Conservation (phyloP, 2,888 invertebrate genomes). For the Dryomyza anilis region DNA sequence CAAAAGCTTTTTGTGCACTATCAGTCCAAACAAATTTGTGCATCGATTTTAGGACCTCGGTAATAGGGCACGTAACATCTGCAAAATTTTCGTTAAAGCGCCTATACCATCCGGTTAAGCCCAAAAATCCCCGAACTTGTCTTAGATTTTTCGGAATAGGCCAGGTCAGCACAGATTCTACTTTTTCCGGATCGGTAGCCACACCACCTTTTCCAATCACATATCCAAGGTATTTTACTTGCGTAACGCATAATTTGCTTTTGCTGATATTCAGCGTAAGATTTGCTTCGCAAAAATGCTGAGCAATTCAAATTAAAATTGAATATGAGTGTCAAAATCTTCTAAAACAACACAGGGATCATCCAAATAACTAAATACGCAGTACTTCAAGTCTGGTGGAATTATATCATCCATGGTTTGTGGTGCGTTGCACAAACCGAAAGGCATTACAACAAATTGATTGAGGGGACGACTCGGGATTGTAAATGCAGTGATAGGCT, state of each 20-base stretch:
- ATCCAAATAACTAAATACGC: conserved; percentile 21
- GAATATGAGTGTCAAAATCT: conserved; percentile 2
- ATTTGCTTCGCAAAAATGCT: not conserved
- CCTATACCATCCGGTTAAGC: conserved; percentile 33
- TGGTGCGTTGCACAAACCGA: no score
- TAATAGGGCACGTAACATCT: not conserved
- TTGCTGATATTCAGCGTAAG: conserved; percentile 15
- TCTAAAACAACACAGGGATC: conserved; percentile 17
- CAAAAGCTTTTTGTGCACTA: conserved; percentile 21
- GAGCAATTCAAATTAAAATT: conserved; percentile 10
- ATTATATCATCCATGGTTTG: conserved; percentile 15
- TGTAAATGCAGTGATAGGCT: no score
- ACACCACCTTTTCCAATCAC: conserved; percentile 14
- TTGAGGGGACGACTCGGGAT: no score
- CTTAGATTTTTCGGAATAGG: conserved; percentile 28
- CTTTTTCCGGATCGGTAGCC: conserved; percentile 12
- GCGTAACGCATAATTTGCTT: conserved; percentile 21
- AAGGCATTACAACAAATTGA: no score
- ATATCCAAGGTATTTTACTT: conserved; percentile 26
- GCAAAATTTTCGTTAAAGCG: conserved; percentile 28
- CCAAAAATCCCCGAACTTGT: conserved; percentile 32
- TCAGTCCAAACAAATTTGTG: conserved; percentile 9
- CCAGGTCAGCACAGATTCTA: conserved; percentile 10
- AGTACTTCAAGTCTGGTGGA: conserved; percentile 1
- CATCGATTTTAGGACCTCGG: conserved; percentile 4